Conservation (phyloP, 1,140 invertebrate species). For the Drosophila yakuba region DNA sequence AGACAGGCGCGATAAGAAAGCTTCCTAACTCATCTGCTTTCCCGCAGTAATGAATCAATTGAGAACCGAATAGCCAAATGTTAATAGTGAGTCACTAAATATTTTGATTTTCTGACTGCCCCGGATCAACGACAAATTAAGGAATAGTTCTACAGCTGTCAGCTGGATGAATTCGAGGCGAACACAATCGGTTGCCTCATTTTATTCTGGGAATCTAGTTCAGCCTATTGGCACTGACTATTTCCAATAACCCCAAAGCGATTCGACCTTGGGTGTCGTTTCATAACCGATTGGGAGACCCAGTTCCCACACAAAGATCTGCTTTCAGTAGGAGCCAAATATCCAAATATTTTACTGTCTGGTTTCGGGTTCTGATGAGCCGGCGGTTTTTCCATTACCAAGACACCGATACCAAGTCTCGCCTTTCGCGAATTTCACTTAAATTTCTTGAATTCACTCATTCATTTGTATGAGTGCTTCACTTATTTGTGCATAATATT, state of each 20-base stretch:
- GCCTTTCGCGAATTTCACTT: slow-evolving; percentile 27
- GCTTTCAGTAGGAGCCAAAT: slow-evolving; percentile 37
- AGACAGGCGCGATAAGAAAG: slow-evolving; percentile 27
- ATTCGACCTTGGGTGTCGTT: slow-evolving; percentile 36
- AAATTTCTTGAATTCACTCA: slow-evolving; percentile 55
- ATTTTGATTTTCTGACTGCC: slow-evolving; percentile 25
- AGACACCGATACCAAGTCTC: slow-evolving; percentile 24
- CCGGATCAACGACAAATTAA: slow-evolving; percentile 34
- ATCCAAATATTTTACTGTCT: slow-evolving; percentile 25
- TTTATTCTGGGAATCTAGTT: slow-evolving; percentile 22
- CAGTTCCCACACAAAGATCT: slow-evolving; percentile 51
- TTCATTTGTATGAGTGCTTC: slow-evolving; percentile 3
- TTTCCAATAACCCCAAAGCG: slow-evolving; percentile 25
- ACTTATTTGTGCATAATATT: slow-evolving; percentile 43
- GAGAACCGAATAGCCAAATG: slow-evolving; percentile 5
- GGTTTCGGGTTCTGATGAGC: slow-evolving; percentile 24
- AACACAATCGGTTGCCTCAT: slow-evolving; percentile 24
- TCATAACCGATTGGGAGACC: slow-evolving; percentile 15
- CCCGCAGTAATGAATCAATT: slow-evolving; percentile 27
- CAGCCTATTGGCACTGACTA: slow-evolving; percentile 37
- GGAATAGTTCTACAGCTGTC: slow-evolving; percentile 38
- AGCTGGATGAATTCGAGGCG: slow-evolving; percentile 43
- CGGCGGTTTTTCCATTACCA: slow-evolving; percentile 24
- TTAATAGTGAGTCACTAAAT: slow-evolving; percentile 40
- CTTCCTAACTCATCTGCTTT: slow-evolving; percentile 2